phyloP scores from a whole-genome alignment of 2,888 invertebrate species.

The Arge pagana region DNA sequence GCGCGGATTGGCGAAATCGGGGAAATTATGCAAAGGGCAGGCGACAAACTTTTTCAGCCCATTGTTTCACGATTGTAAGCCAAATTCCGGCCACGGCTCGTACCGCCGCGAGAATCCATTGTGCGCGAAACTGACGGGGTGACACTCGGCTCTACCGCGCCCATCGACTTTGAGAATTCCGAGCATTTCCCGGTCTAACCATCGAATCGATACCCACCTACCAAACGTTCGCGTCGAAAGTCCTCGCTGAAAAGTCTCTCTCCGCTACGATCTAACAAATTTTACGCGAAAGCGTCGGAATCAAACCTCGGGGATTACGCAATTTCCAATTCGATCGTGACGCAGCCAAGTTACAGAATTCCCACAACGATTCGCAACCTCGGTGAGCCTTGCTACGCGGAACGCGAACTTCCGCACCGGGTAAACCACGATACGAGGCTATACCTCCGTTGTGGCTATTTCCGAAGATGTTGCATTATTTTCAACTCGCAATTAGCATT shows the following conservation, averaged over 20 bases:
- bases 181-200: conserved; percentile 17
- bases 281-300: too few species aligned
- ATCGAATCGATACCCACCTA: conserved; percentile 13
- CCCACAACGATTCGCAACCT: too few species aligned
- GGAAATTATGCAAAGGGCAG: conserved; percentile 11
- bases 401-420: too few species aligned
- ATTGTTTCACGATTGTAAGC: conserved; percentile 11
- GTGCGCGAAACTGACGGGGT: conserved; percentile 8
- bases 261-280: too few species aligned
- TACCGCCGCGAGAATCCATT: conserved; percentile 7
- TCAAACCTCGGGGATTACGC: too few species aligned
- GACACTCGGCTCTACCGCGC: conserved; percentile 3
- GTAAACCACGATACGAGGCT: conserved; percentile 32
- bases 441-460: not conserved
- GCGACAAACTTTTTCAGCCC: conserved; percentile 3
- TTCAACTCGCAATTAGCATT: not conserved
- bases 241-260: conserved; percentile 12
- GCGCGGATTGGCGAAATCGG: not conserved
- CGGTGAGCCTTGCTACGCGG: too few species aligned
- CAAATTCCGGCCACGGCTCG: not conserved
- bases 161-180: conserved; percentile 15
- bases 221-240: conserved; percentile 6
- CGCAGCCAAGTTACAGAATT: too few species aligned
- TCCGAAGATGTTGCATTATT: too few species aligned
- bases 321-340: too few species aligned